Conservation (phyloP, 1,140 invertebrate genomes). For the Drosophila murphyi region DNA sequence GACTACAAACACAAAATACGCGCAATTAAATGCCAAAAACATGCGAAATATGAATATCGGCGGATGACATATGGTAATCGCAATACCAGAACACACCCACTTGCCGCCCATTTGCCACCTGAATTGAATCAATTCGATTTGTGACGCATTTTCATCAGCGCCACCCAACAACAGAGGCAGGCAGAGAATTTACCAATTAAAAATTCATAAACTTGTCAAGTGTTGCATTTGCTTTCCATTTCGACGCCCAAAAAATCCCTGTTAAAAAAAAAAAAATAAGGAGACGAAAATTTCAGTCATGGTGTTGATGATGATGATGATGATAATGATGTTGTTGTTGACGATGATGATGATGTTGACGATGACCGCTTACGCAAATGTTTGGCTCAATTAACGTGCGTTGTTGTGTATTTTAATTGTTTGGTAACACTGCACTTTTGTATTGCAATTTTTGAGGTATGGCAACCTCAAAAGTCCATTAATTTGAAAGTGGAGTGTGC, state of each 20-base stretch:
- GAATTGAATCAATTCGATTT: slow-evolving; percentile 46
- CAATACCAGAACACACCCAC: background rate
- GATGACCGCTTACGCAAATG: slow-evolving; percentile 34
- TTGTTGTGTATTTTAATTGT: slow-evolving; percentile 34
- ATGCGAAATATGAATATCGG: slow-evolving; percentile 30
- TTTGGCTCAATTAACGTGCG: slow-evolving; percentile 53
- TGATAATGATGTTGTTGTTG: background rate
- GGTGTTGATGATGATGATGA: background rate
- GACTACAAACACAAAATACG: slow-evolving; percentile 18
- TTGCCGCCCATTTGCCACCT: background rate
- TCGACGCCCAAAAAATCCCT: slow-evolving; percentile 23
- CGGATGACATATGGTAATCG: slow-evolving; percentile 39
- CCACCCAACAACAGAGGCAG: slow-evolving; percentile 12
- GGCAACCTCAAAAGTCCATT: slow-evolving; percentile 9
- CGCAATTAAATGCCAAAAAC: slow-evolving; percentile 70
- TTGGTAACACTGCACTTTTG: slow-evolving; percentile 1
- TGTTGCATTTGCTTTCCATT: slow-evolving; percentile 35
- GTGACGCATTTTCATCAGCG: slow-evolving; percentile 35
- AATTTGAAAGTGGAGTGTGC: background rate
- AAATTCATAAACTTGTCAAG: slow-evolving; percentile 54
- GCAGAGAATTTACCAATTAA: slow-evolving; percentile 41
- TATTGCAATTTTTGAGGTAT: too few species aligned
- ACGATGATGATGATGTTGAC: background rate
- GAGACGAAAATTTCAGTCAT: slow-evolving; percentile 6
- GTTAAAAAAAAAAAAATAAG: slow-evolving; percentile 1